phyloP scores from a whole-genome alignment of 2,888 invertebrate species.

The Tetranychus piercei region DNA sequence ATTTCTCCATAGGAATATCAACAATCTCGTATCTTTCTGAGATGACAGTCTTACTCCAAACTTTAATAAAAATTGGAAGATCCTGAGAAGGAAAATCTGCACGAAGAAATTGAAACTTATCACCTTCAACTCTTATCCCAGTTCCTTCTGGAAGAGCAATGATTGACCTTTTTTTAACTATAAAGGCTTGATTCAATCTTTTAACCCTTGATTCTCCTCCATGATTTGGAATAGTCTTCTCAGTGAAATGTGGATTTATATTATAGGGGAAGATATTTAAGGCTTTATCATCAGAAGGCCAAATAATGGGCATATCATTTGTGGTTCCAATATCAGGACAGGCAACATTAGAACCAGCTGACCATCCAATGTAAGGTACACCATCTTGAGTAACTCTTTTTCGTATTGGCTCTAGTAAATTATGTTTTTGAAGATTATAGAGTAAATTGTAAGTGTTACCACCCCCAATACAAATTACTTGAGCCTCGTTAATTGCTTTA shows the following conservation, averaged over 20 bases:
- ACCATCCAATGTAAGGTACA: slow-evolving; percentile 53
- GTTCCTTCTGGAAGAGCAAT: slow-evolving; percentile 20
- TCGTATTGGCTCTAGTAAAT: slow-evolving; percentile 45
- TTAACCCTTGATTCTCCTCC: slow-evolving; percentile 17
- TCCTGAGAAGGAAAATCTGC: background rate
- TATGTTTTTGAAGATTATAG: slow-evolving; percentile 48
- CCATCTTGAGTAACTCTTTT: slow-evolving; percentile 38
- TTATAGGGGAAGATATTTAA: slow-evolving; percentile 57
- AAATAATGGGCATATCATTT: slow-evolving; percentile 68
- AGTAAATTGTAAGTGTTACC: slow-evolving; percentile 60
- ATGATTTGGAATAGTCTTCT: slow-evolving; percentile 36
- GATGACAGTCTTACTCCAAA: background rate
- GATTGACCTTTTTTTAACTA: slow-evolving; percentile 20
- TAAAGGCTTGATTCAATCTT: slow-evolving; percentile 18
- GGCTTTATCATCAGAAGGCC: slow-evolving; percentile 52
- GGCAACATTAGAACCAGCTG: slow-evolving; percentile 65
- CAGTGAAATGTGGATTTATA: slow-evolving; percentile 65
- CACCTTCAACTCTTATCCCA: slow-evolving; percentile 19
- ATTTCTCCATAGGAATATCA: background rate
- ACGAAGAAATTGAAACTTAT: background rate
- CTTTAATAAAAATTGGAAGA: background rate
- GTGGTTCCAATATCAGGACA: slow-evolving; percentile 60
- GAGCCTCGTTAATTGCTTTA: slow-evolving; percentile 42
- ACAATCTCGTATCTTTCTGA: background rate
- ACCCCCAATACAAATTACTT: slow-evolving; percentile 55